Evolutionary conservation across 2,888 invertebrate species (phyloP).

Genomic region (Amphimallon solstitiale): DNA sequence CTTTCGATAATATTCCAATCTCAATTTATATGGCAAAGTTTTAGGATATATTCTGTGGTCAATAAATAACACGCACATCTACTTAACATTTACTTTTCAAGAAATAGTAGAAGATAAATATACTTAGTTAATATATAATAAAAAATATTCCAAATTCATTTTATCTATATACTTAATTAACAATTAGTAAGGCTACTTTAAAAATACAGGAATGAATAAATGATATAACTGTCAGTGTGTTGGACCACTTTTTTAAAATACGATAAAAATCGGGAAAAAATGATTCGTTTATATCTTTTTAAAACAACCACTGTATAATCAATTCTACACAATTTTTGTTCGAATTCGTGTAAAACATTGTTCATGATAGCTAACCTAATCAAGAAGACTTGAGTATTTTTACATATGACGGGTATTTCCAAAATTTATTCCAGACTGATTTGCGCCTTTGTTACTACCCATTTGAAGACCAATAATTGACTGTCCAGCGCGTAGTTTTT

Average conservation of each 20-base stretch:
- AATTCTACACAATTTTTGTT: too few relatives aligned
- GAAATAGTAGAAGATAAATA: conserved; percentile 35
- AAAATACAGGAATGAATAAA: conserved; percentile 30
- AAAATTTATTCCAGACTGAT: conserved; percentile 95
- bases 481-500: conserved; percentile 92
- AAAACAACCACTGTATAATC: too few relatives aligned
- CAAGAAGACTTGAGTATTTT: conserved; percentile 50
- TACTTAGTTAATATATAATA: conserved; percentile 38
- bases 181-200: conserved; percentile 36
- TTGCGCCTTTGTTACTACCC: conserved; percentile 98
- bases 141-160: conserved; percentile 37
- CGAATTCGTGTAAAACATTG: too few relatives aligned
- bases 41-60: background rate
- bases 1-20: too few relatives aligned
- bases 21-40: too few relatives aligned
- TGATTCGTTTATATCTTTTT: too few relatives aligned
- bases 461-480: conserved; percentile 94
- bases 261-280: background rate
- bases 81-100: conserved; percentile 34
- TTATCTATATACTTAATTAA: conserved; percentile 30
- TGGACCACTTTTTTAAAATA: conserved; percentile 18
- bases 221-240: conserved; percentile 30
- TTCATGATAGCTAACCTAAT: background rate
- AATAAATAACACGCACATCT: conserved; percentile 11
- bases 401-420: conserved; percentile 98